A percentile compares a stretch with the other conserved stretches of the same genome.
Evolutionary conservation across 2,888 invertebrate species (phyloP).

Genomic region (Leptinotarsa peninsularis): DNA sequence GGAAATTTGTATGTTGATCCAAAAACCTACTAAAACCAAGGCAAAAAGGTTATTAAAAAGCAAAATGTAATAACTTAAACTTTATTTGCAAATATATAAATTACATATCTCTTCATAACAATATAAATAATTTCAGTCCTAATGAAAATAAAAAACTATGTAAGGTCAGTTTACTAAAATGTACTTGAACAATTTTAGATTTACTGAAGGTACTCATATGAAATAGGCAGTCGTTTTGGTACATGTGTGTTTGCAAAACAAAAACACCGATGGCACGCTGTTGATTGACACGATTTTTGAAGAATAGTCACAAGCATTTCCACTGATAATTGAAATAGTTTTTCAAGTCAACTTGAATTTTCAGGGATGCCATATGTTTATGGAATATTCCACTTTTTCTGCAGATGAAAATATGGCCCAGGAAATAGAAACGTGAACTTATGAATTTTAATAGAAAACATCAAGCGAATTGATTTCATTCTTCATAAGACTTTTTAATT

Average conservation of each 20-base stretch:
- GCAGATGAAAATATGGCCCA: no score
- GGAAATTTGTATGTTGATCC: slow-evolving; percentile 37
- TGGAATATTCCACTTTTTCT: no score
- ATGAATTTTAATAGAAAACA: no score
- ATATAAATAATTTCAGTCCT: slow-evolving; percentile 57
- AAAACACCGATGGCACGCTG: slow-evolving; percentile 41
- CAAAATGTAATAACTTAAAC: slow-evolving; percentile 61
- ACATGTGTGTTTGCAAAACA: slow-evolving; percentile 59
- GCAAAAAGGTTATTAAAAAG: slow-evolving; percentile 61
- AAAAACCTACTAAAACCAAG: slow-evolving; percentile 40
- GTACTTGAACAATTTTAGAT: slow-evolving; percentile 28
- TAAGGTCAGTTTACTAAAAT: slow-evolving; percentile 37
- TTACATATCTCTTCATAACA: slow-evolving; percentile 61
- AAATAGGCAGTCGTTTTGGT: slow-evolving; percentile 62
- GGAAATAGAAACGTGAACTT: no score
- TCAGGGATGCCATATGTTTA: no score
- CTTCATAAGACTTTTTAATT: no score
- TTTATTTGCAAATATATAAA: slow-evolving; percentile 65
- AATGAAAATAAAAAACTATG: slow-evolving; percentile 48
- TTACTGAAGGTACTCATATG: slow-evolving; percentile 49
- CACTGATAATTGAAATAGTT: not conserved
- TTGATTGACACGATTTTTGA: not conserved
- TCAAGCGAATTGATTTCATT: no score
- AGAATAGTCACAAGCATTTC: not conserved
- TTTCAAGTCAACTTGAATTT: no score